Conservation (phyloP, 92 coral and sea anemone genomes). For the Epizoanthus fatuus region DNA sequence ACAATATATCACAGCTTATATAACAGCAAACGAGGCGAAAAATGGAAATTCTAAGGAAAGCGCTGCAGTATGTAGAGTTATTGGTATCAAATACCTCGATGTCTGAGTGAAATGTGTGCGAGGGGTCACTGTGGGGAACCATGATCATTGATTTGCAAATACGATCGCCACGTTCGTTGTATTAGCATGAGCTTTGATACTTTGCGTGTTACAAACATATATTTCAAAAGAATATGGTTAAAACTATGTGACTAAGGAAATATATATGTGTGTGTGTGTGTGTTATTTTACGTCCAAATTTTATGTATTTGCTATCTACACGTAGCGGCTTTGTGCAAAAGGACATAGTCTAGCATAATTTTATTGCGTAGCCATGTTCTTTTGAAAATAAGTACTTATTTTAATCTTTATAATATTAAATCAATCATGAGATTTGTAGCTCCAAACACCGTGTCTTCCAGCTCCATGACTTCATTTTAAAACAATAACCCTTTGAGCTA, state of each 20-base stretch:
- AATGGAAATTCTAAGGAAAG: constrained; percentile 1
- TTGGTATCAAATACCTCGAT: constrained; percentile 2
- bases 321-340: no score
- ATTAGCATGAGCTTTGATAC: background rate
- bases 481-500: constrained; percentile 40
- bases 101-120: constrained; percentile 18
- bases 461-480: background rate
- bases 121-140: constrained; percentile 1
- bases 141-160: background rate
- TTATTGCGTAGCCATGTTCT: background rate
- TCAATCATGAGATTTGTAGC: background rate
- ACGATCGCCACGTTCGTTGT: constrained; percentile 3
- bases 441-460: background rate
- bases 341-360: no score
- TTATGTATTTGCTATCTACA: no score
- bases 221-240: background rate
- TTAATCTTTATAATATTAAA: background rate
- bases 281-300: no score
- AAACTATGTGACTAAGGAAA: background rate
- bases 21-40: constrained; percentile 13
- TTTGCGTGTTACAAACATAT: background rate
- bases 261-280: background rate
- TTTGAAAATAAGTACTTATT: background rate
- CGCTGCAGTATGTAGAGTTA: no score
- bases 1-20: background rate